phyloP scores from a whole-genome alignment of 2,113 vertebrate genomes.

The Hemichromis elongatus region DNA sequence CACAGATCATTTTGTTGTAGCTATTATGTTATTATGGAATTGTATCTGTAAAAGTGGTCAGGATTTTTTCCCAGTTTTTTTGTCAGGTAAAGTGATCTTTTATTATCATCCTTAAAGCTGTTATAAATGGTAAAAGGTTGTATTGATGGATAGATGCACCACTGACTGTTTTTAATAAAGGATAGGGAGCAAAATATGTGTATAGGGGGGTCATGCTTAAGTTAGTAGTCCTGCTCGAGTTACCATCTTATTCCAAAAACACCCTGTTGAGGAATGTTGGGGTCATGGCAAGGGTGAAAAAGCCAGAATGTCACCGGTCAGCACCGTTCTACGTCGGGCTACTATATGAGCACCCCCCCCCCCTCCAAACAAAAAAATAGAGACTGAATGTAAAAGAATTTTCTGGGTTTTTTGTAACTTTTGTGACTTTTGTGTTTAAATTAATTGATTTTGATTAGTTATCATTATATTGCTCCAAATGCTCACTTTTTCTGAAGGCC shows the following conservation, averaged over 20 bases:
- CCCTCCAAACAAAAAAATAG: too few species aligned
- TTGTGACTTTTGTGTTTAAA: not conserved
- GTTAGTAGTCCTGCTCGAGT: not conserved
- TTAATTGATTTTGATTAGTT: not conserved
- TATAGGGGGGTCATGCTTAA: not conserved
- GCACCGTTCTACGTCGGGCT: too few species aligned
- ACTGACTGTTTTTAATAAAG: not conserved
- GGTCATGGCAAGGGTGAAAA: constrained; percentile 15
- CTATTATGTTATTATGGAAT: not conserved
- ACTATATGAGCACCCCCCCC: too few species aligned
- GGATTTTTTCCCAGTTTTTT: not conserved
- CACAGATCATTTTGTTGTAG: not conserved
- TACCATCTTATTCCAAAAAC: constrained; percentile 17
- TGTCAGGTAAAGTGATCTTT: not conserved
- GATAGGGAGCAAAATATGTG: not conserved
- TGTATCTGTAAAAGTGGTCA: not conserved
- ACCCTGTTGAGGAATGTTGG: not conserved
- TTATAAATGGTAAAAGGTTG: not conserved
- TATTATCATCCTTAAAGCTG: not conserved
- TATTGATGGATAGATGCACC: not conserved
- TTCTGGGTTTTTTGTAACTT: accelerated
- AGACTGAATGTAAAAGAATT: not conserved
- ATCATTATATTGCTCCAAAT: not conserved
- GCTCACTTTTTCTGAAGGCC: not conserved
- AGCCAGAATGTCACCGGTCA: not conserved